Evolutionary conservation across 2,888 invertebrate genomes (phyloP), one percentile per base, ranked within the genome.

Genomic region (Agriopis leucophaearia): DNA sequence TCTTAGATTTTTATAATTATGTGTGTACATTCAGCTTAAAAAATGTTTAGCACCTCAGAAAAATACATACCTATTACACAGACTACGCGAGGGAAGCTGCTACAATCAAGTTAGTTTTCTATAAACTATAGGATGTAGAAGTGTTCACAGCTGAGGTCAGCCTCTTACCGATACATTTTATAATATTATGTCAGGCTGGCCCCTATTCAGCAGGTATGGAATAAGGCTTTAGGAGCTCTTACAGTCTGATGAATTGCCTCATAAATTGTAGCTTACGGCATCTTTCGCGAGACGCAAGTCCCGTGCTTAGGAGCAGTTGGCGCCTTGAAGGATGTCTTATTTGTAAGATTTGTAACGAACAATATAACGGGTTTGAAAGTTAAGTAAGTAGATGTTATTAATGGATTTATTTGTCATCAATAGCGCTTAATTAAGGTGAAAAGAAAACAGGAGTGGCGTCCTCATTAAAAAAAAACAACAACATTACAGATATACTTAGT

Each of bases 241-340:
- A 79, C 76, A 81, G 78, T 78, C 81, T 86, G 85, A 87, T 86
- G 86, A 83, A 87, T 86, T 82, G 82, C 81, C 81, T 75, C 81
- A 85, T 87, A 87, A 85, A 86, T 84, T 81, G 78, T 81, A 81
- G 81, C 81, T 82, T 78, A 81, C 81, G 77, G 78, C 80, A 77
- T 84, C 84, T 79, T 78, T 78, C 80, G 78, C 75, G 73, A 36
- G 64, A 68, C 67, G 60, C 56, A 51, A 59, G 56, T 62, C 58
- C 62, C 62, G 77, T 78, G 80, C 76, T 74, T 74, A 71, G 67
- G 78, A 82, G 76, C 80, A 76, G 81, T 85, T 80, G 81, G 74
- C 78, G 72, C 74, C 74, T 68, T 71, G 64, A 78, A 78, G 74
- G 74, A 75, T 78, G 77, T 71, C 68, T 70, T 73, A 77, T 80